A percentile compares a stretch with the other conserved stretches of the same genome.
Evolutionary conservation across 2,797 vertebrate genomes (phyloP).

Genomic region (Melanotaenia trifasciata): DNA sequence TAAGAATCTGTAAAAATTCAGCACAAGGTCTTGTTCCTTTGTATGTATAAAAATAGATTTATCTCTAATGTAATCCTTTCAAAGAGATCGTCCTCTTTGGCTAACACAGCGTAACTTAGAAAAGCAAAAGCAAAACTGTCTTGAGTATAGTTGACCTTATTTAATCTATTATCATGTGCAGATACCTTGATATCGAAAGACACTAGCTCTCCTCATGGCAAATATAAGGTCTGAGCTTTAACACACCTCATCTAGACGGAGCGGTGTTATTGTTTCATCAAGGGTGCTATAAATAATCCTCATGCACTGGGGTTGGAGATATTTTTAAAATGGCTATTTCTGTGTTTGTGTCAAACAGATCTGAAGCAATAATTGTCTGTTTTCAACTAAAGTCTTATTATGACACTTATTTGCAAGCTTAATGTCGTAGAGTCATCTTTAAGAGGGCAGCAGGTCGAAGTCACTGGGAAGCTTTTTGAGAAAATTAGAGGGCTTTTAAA

Average conservation of each 20-base stretch:
- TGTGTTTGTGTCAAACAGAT: slow-evolving; percentile 69
- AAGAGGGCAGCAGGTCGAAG: slow-evolving; percentile 61
- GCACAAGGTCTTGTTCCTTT: slow-evolving; percentile 93
- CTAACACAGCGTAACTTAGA: slow-evolving; percentile 90
- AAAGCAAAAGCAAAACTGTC: slow-evolving; percentile 86
- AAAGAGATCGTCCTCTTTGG: slow-evolving; percentile 92
- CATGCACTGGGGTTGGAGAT: slow-evolving; percentile 71
- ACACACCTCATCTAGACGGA: slow-evolving; percentile 70
- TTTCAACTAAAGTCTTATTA: slow-evolving; percentile 63
- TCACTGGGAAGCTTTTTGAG: slow-evolving; percentile 61
- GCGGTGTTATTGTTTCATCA: slow-evolving; percentile 74
- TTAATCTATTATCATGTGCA: slow-evolving; percentile 81
- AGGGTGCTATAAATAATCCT: slow-evolving; percentile 74
- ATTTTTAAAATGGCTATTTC: slow-evolving; percentile 78
- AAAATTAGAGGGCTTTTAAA: slow-evolving; percentile 52
- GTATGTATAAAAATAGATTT: slow-evolving; percentile 97
- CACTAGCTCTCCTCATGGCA: slow-evolving; percentile 79
- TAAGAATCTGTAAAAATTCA: slow-evolving; percentile 98
- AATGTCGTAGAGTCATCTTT: slow-evolving; percentile 67
- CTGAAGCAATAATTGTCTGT: slow-evolving; percentile 63
- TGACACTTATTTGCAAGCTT: slow-evolving; percentile 62
- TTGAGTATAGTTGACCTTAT: slow-evolving; percentile 85
- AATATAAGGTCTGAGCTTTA: slow-evolving; percentile 64
- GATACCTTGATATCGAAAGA: slow-evolving; percentile 81
- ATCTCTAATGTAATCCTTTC: slow-evolving; percentile 91